Percentiles rank a stretch among this genome's conserved stretches.
These are phyloP conservation scores for Chloebia gouldiae DNA, from an alignment of 2,113 vertebrate genomes.

Conservation along the genomic window DNA sequence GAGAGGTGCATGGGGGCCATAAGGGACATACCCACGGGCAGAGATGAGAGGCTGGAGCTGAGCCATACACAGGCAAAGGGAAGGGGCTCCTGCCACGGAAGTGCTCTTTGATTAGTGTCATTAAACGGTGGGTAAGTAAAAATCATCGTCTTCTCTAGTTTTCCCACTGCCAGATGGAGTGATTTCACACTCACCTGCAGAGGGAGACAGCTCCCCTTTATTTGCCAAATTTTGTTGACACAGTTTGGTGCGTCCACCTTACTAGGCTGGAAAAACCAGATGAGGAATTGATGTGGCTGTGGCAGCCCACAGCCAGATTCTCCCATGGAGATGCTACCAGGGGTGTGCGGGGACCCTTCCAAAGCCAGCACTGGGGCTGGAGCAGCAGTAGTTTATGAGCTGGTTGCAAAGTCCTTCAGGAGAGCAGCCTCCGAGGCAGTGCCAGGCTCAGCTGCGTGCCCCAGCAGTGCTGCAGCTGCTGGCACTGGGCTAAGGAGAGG, in stretches of 20 bases:
- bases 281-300: rapidly evolving
- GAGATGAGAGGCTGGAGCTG: not conserved
- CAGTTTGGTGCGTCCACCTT: not conserved
- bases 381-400: not conserved
- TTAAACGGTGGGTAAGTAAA: not conserved
- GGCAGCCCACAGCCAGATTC: not conserved
- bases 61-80: not conserved
- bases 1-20: no score
- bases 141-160: not conserved
- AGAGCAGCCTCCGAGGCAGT: not conserved
- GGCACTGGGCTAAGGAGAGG: not conserved
- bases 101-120: not conserved
- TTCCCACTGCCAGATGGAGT: not conserved
- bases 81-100: not conserved
- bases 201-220: not conserved
- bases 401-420: not conserved
- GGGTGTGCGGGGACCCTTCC: not conserved
- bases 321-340: not conserved
- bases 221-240: not conserved
- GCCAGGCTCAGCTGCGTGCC: not conserved
- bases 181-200: not conserved
- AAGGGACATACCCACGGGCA: not conserved
- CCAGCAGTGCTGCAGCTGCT: not conserved
- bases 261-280: not conserved
- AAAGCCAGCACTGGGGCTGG: not conserved